Conservation (phyloP, 2,797 vertebrate genomes). For the Leptatherina wallacei region DNA sequence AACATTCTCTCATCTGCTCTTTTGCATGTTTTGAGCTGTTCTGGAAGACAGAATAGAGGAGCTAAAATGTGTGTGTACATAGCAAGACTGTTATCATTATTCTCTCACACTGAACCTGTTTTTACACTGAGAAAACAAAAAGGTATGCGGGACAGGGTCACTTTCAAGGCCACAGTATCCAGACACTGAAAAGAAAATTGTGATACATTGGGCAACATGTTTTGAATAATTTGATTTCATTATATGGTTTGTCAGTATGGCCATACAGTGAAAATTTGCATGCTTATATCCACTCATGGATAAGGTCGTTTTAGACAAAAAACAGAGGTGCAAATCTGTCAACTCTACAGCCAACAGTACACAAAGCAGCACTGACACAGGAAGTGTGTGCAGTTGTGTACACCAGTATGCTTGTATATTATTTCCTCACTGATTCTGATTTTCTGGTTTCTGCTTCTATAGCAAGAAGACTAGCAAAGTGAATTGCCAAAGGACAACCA, state of each 20-base stretch:
- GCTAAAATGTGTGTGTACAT: constrained; percentile 20
- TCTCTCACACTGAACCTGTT: constrained; percentile 53
- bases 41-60: constrained; percentile 11
- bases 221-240: constrained; percentile 1
- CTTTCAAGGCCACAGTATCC: constrained; percentile 15
- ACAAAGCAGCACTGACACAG: constrained; percentile 19
- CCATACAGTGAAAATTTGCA: neutral
- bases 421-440: constrained; percentile 45
- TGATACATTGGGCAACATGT: neutral
- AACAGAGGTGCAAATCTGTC: neutral
- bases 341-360: neutral
- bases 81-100: constrained; percentile 34
- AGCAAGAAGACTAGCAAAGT: constrained; percentile 22
- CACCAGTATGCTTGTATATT: constrained; percentile 3
- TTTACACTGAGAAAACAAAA: constrained; percentile 38
- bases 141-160: constrained; percentile 38
- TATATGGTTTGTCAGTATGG: constrained; percentile 13
- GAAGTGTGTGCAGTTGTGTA: constrained; percentile 20
- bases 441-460: constrained; percentile 34
- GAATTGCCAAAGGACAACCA: constrained; percentile 47
- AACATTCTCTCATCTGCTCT: neutral
- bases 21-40: neutral
- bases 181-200: neutral
- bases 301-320: neutral
- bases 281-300: neutral